Evolutionary conservation across 1,140 invertebrate genomes (phyloP).

Genomic region (Ptiloglossa arizonensis): DNA sequence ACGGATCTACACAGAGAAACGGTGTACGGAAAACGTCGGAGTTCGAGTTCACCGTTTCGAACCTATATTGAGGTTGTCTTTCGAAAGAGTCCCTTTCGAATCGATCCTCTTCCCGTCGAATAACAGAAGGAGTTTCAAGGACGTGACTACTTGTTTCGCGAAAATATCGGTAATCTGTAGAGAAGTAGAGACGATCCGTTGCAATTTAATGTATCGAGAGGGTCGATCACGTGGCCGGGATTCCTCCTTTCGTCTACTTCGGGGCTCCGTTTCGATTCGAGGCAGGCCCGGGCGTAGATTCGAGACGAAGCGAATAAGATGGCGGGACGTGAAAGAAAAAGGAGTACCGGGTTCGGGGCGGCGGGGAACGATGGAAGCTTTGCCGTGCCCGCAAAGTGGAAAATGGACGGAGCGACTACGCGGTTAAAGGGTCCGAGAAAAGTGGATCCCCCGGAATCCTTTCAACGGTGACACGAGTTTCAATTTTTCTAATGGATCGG

Average conservation of each 20-base stretch:
- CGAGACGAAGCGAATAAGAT: slow-evolving; percentile 32
- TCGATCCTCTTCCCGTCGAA: not conserved
- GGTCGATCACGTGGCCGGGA: slow-evolving; percentile 4
- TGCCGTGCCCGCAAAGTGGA: slow-evolving; percentile 33
- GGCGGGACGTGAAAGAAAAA: not conserved
- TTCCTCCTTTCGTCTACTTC: slow-evolving; percentile 33
- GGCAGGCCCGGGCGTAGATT: not conserved
- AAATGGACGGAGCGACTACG: slow-evolving; percentile 27
- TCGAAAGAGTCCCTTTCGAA: too few relatives aligned
- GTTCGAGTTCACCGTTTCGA: too few relatives aligned
- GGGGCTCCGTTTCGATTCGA: not conserved
- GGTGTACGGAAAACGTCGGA: too few relatives aligned
- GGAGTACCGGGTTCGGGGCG: not conserved
- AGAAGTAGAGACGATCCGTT: slow-evolving; percentile 1
- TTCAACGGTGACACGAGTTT: slow-evolving; percentile 9
- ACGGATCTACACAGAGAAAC: too few relatives aligned
- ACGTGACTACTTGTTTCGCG: not conserved
- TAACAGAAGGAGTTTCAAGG: not conserved
- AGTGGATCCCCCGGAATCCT: slow-evolving; percentile 6
- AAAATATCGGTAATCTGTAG: slow-evolving; percentile 1
- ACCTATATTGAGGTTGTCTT: too few relatives aligned
- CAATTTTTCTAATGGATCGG: slow-evolving; percentile 45
- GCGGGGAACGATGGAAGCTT: not conserved
- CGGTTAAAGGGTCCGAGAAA: slow-evolving; percentile 24
- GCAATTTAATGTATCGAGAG: slow-evolving; percentile 25